These are phyloP conservation scores for Hirundichthys speculiger DNA, from an alignment of 2,113 vertebrate species.

Conservation along the genomic window DNA sequence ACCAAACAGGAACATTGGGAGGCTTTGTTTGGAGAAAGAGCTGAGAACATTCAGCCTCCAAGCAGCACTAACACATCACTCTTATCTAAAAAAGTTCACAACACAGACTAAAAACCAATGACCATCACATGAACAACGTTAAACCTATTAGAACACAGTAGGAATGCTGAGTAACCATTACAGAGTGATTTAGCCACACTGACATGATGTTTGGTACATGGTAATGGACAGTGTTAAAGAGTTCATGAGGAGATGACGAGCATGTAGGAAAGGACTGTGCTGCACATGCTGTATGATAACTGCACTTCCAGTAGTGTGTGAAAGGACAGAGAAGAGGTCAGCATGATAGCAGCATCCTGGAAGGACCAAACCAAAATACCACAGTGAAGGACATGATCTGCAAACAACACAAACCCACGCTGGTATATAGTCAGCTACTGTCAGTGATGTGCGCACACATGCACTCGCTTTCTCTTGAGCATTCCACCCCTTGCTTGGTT, in stretches of 20 bases:
- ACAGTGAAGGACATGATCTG: constrained; percentile 61
- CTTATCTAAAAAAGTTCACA: constrained; percentile 61
- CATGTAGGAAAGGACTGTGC: constrained; percentile 34
- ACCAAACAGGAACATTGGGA: constrained; percentile 43
- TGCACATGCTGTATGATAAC: constrained; percentile 40
- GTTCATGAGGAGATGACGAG: background rate
- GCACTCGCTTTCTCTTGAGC: constrained; percentile 37
- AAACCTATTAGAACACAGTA: constrained; percentile 3
- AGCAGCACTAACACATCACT: constrained; percentile 48
- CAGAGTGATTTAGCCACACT: constrained; percentile 3
- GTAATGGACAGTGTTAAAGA: constrained; percentile 9
- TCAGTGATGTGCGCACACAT: constrained; percentile 31
- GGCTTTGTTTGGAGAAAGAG: constrained; percentile 60
- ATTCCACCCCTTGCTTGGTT: constrained; percentile 12
- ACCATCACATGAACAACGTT: constrained; percentile 12
- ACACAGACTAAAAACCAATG: constrained; percentile 44
- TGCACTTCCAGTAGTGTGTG: constrained; percentile 65
- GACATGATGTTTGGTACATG: constrained; percentile 8
- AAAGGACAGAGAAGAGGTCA: constrained; percentile 67
- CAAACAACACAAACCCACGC: constrained; percentile 66
- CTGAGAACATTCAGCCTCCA: constrained; percentile 54
- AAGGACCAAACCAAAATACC: constrained; percentile 71
- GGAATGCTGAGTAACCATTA: constrained; percentile 10
- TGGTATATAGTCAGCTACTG: constrained; percentile 58
- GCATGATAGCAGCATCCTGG: constrained; percentile 73